Percentiles rank a stretch among this genome's conserved stretches.
phyloP scores from a whole-genome alignment of 2,888 invertebrate species.

The Hecatera dysodea region DNA sequence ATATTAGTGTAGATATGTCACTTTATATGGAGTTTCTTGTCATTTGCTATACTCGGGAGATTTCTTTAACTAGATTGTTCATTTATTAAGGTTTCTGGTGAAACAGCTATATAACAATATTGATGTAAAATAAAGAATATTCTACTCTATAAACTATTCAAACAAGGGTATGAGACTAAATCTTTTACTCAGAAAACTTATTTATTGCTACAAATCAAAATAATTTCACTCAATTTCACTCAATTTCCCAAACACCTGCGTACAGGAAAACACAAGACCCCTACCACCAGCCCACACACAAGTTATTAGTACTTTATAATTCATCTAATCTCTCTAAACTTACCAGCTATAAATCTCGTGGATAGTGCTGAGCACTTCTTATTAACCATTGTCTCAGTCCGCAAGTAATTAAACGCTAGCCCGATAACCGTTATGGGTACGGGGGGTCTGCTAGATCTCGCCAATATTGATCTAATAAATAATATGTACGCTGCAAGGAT shows the following conservation, averaged over 20 bases:
- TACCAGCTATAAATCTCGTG: conserved; percentile 85
- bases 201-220: too few species aligned
- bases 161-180: too few species aligned
- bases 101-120: too few species aligned
- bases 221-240: too few species aligned
- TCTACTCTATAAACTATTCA: too few species aligned
- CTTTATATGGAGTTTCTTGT: too few species aligned
- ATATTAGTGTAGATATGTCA: too few species aligned
- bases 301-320: conserved; percentile 80
- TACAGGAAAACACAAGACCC: conserved; percentile 25
- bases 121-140: too few species aligned
- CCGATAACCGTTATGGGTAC: conserved; percentile 85
- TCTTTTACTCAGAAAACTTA: too few species aligned
- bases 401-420: conserved; percentile 86
- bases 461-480: conserved; percentile 89
- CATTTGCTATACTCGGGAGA: too few species aligned
- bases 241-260: not conserved
- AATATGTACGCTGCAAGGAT: conserved; percentile 81
- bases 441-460: conserved; percentile 78
- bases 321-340: conserved; percentile 84
- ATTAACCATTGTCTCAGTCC: conserved; percentile 88
- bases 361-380: conserved; percentile 88
- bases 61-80: too few species aligned
- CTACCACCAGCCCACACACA: conserved; percentile 62
- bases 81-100: too few species aligned